phyloP scores from a whole-genome alignment of 2,888 invertebrate species.

The Drosophila gaucha region DNA sequence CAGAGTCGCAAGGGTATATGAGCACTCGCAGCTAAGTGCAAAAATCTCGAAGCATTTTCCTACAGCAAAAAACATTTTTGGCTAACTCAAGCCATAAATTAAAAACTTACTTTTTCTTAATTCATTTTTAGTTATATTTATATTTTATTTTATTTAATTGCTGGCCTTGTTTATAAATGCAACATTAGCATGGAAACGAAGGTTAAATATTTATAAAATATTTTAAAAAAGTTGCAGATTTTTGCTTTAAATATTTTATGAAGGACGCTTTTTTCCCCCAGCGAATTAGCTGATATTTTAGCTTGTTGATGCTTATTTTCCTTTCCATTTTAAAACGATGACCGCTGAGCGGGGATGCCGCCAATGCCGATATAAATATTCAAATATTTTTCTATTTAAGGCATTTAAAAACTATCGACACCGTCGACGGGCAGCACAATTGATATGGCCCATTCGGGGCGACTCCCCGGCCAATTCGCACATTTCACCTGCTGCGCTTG shows the following conservation, averaged over 20 bases:
- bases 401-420: conserved; percentile 7
- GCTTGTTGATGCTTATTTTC: not conserved
- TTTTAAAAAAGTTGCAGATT: not conserved
- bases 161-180: no score
- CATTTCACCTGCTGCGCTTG: conserved; percentile 43
- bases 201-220: not conserved
- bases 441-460: not conserved
- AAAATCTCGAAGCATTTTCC: no score
- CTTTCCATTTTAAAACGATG: not conserved
- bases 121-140: no score
- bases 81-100: no score
- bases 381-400: not conserved
- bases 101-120: no score
- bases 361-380: not conserved
- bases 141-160: no score
- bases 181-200: no score
- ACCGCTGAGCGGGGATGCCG: not conserved
- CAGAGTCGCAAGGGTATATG: not conserved
- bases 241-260: not conserved
- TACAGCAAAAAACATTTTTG: no score
- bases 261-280: no score
- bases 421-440: conserved; percentile 5
- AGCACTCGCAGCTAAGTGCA: no score
- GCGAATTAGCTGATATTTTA: no score
- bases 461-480: conserved; percentile 2